Base-by-base conservation (phyloP, 2,888 invertebrate genomes). In the Adelognathus sp. region DNA sequence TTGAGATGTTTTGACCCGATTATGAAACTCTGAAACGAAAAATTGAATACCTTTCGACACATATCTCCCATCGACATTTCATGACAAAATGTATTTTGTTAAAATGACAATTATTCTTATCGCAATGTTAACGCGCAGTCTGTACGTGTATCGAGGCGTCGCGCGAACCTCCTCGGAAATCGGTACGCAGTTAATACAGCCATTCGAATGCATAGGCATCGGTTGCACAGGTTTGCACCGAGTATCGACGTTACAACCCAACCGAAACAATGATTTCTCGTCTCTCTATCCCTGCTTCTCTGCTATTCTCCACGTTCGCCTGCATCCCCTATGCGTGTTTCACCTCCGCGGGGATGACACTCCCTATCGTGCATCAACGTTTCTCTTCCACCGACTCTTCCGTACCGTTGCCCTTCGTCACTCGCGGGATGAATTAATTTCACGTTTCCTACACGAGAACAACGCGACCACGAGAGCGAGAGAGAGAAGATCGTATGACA, bases 101-200 rank as follows among this genome's bases (percentile, higher is more conserved):
- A n/a, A n/a, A n/a, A n/a, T n/a, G n/a, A n/a, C n/a, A n/a, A n/a
- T n/a, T n/a, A n/a, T n/a, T n/a, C n/a, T n/a, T n/a, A n/a, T 39
- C 18, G 54, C 54, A 67, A 41, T 67, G 27, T n/a, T n/a, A 39
- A 41, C 29, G 54, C 27, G 14, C 24, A 9, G 21, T 14, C 27
- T 9, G 36, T 50, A n/a, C 5, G 36, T 44, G 41, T 41, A 27
- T n/a, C 41, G 9, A 39, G 27, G 9, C 3, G 41, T 27, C 36
- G 50, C 14, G n/a, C 33, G 63, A 24, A 31, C 5, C 11, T 56
- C 44, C 69, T 21, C 46, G 63, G 56, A 66, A 78, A 80, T 80
- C 77, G 80, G 69, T 75, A 66, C 66, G 75, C 75, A 46, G 72
- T 81, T 80, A 81, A 81, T 81, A 76, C 72, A 72, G 79, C 81